A percentile compares a stretch with the other conserved stretches of the same genome.
Conservation (phyloP, 2,113 vertebrate species). For the Epinephelus cyanopodus region DNA sequence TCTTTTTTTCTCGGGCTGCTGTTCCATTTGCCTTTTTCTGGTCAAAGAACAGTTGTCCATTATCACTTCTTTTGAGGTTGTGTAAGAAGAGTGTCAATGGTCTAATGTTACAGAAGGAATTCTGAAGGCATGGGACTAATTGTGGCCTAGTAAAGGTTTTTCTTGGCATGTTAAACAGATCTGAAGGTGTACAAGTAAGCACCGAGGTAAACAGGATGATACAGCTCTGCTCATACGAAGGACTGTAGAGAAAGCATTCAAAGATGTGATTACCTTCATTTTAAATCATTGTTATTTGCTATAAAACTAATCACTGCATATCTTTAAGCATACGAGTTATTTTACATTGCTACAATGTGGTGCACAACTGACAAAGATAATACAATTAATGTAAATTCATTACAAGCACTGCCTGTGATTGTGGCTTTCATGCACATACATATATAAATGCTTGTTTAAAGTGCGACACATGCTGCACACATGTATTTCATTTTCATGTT, state of each 20-base stretch:
- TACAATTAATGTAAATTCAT: not conserved
- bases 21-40: constrained; percentile 59
- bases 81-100: constrained; percentile 5
- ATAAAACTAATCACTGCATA: not conserved
- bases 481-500: not conserved
- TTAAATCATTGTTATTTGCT: not conserved
- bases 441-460: not conserved
- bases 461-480: not conserved
- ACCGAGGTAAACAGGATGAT: not conserved
- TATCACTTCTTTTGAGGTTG: constrained; percentile 49
- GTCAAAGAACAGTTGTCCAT: constrained; percentile 37
- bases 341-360: not conserved
- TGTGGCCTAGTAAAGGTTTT: not conserved
- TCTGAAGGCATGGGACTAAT: constrained; percentile 23
- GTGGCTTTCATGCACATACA: not conserved
- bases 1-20: constrained; percentile 56
- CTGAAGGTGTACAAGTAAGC: constrained; percentile 2
- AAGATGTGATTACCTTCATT: not conserved
- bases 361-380: not conserved
- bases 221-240: not conserved
- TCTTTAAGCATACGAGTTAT: not conserved
- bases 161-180: not conserved
- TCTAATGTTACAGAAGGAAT: constrained; percentile 18
- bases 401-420: not conserved
- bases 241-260: not conserved